Conservation (phyloP, 2,113 vertebrate genomes). For the Callopanchax toddi region DNA sequence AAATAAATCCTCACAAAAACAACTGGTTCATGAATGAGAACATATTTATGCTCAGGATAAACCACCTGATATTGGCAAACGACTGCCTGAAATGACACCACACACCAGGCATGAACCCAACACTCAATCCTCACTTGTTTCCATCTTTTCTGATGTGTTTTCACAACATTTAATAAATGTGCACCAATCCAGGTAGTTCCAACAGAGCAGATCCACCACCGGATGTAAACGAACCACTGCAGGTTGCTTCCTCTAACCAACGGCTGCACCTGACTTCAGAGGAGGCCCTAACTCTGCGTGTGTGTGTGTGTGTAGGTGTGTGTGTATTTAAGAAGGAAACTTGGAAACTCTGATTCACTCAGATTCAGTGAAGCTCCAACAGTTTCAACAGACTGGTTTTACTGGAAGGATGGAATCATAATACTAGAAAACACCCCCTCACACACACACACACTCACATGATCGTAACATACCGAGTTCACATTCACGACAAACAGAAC, state of each 20-base stretch:
- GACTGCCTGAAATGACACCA: background rate
- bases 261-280: slow-evolving; percentile 27
- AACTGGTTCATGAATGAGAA: too few relatives aligned
- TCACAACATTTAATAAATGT: too few relatives aligned
- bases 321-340: slow-evolving; percentile 33
- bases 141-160: too few relatives aligned
- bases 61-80: too few relatives aligned
- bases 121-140: too few relatives aligned
- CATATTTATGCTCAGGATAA: too few relatives aligned
- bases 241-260: slow-evolving; percentile 32
- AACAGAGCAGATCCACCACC: slow-evolving; percentile 9
- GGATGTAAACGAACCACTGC: slow-evolving; percentile 33
- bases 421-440: slow-evolving; percentile 19
- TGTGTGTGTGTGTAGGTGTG: slow-evolving; percentile 28
- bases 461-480: too few relatives aligned
- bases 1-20: background rate
- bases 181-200: slow-evolving; percentile 7
- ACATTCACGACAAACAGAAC: background rate
- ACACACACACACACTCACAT: background rate
- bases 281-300: slow-evolving; percentile 12
- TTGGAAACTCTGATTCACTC: slow-evolving; percentile 69
- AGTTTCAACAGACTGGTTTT: slow-evolving; percentile 52
- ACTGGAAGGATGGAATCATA: slow-evolving; percentile 55
- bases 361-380: slow-evolving; percentile 17
- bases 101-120: background rate